These are phyloP conservation scores for Thamnophis elegans DNA, from an alignment of 2,797 vertebrate genomes.

Conservation along the genomic window DNA sequence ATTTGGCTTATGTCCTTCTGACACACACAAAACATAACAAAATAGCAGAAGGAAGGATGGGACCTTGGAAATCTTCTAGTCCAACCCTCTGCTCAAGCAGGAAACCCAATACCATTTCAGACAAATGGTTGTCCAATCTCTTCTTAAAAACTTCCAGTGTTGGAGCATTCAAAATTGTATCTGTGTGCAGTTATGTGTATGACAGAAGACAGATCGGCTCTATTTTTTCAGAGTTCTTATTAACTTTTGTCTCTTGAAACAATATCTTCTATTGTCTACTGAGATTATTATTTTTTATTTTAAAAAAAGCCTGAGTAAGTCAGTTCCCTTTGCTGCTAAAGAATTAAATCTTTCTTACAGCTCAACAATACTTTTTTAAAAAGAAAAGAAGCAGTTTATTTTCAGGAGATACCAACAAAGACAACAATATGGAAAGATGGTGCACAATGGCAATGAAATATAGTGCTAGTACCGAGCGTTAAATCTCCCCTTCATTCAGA, in stretches of 20 bases:
- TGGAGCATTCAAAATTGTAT: background rate
- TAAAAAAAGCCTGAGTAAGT: background rate
- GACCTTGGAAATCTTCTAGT: background rate
- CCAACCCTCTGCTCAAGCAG: background rate
- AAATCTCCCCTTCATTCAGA: background rate
- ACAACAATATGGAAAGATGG: background rate
- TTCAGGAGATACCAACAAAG: background rate
- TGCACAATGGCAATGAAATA: background rate
- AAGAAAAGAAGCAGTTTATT: background rate
- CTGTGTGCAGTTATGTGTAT: background rate
- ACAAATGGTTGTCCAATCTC: background rate
- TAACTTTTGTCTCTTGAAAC: background rate
- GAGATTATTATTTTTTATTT: conserved; percentile 4
- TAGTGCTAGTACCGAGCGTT: background rate
- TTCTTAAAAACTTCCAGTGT: background rate
- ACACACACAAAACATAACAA: background rate
- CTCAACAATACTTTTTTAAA: background rate
- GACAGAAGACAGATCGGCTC: background rate
- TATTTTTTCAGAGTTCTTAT: background rate
- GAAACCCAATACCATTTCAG: background rate
- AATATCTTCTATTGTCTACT: background rate
- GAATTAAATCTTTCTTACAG: background rate
- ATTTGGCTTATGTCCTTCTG: background rate
- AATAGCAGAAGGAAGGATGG: background rate
- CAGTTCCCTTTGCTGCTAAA: conserved; percentile 9